Evolutionary conservation across 1,140 invertebrate species (phyloP), one percentile per base, ranked within the genome.

Genomic region (Meteorus sp.): DNA sequence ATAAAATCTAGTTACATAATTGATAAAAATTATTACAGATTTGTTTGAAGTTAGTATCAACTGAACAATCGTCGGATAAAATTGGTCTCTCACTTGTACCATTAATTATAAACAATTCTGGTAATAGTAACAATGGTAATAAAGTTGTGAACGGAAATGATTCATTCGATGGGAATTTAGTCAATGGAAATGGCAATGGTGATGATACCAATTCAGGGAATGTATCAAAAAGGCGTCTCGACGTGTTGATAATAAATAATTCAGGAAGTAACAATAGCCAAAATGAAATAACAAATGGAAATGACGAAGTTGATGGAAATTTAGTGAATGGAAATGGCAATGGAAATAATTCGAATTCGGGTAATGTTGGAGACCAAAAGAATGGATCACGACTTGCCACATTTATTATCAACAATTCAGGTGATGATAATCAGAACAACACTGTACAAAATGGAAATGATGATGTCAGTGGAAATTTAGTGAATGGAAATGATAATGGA

Each of bases 181-280:
- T 61, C 2, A 58, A 54, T 29, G 27, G 27, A 29, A 29, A 29
- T 29, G 27, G 9, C 9, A 29, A 29, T 27, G 35, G 57, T 8
- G 17, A 51, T 13, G 56, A 60, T 8, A 17, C 17, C 2, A 39
- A 48, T 41, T 59, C 56, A 3, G 56, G 51, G 47, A 62, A 62
- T n/a, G 33, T 41, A 5, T 29, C 4, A 11, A 23, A n/a, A 33
- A 23, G 50, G 2, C 17, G 5, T 0, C 1, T 20, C 19, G 17
- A 37, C 15, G 25, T 8, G 35, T 20, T 25, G 29, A 37, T 25
- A 7, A 39, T 39, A 7, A 39, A 39, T 15, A 39, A 39, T 15
- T 39, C 35, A 7, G 35, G 35, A 11, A 39, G 15, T 15, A 15
- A 39, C 11, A 39, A 29, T 29, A 29, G 27, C 9, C 27, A 29